Conservation (phyloP, 2,113 vertebrate species). For the Misgurnus mizolepis region DNA sequence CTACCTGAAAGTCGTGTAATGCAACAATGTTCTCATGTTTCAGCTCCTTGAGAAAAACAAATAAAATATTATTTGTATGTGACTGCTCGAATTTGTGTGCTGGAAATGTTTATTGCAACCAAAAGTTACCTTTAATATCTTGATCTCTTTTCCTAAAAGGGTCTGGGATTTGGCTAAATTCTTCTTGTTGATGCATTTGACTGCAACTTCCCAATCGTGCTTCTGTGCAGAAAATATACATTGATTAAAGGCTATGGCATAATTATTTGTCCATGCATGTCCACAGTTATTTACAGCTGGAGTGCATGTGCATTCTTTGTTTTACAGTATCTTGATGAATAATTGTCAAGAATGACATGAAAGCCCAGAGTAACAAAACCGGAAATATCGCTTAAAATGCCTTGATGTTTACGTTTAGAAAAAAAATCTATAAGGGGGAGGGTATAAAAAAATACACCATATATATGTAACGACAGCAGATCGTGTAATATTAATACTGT, state of each 20-base stretch:
- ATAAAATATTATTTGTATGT: not conserved
- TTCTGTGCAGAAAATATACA: conserved; percentile 74
- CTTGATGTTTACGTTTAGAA: not conserved
- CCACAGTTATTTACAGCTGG: not conserved
- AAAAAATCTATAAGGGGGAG: not conserved
- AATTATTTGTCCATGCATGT: conserved; percentile 2
- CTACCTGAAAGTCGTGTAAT: conserved; percentile 96
- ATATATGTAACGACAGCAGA: too few species aligned
- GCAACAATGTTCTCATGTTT: conserved; percentile 99
- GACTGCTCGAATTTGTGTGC: not conserved
- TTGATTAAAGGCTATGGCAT: not conserved
- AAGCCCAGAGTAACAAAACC: not conserved
- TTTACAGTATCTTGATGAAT: not conserved
- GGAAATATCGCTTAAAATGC: not conserved
- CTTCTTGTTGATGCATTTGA: conserved; percentile 99
- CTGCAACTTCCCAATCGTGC: conserved; percentile 94
- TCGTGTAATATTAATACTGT: not conserved
- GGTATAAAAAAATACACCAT: not conserved
- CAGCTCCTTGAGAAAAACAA: conserved; percentile 81
- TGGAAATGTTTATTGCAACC: not conserved
- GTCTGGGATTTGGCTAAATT: conserved; percentile 96
- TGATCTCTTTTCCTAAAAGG: conserved; percentile 95
- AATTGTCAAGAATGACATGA: not conserved
- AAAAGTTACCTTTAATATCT: conserved; percentile 92
- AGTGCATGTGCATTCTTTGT: not conserved